phyloP scores from a whole-genome alignment of 2,888 invertebrate species.

The Drosophila paracracens region DNA sequence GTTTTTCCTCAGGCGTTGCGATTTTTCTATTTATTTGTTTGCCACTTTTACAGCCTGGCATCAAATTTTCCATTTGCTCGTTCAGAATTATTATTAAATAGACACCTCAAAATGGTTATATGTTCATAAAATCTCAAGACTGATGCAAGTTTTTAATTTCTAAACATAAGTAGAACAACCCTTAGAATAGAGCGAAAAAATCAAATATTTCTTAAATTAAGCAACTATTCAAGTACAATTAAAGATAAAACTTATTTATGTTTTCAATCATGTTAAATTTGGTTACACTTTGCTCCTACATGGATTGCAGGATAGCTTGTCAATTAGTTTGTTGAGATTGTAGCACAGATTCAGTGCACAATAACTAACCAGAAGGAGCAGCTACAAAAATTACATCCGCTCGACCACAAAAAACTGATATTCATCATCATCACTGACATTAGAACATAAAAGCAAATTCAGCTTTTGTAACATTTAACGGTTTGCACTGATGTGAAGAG shows the following conservation, averaged over 20 bases:
- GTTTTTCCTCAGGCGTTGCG: slow-evolving; percentile 17
- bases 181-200: neutral
- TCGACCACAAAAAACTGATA: slow-evolving; percentile 43
- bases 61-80: slow-evolving; percentile 1
- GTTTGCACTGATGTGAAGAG: slow-evolving; percentile 66
- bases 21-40: slow-evolving; percentile 16
- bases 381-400: slow-evolving; percentile 31
- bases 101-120: neutral
- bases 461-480: slow-evolving; percentile 84
- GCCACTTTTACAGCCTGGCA: slow-evolving; percentile 17
- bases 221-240: neutral
- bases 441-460: slow-evolving; percentile 80
- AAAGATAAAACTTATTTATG: neutral
- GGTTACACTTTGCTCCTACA: slow-evolving; percentile 16
- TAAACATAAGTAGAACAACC: neutral
- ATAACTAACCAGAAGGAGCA: slow-evolving; percentile 9
- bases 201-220: neutral
- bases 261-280: slow-evolving; percentile 4
- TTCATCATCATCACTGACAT: slow-evolving; percentile 19
- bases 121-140: neutral
- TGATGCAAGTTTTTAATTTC: neutral
- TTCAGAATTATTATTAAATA: neutral
- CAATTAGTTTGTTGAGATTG: slow-evolving; percentile 59
- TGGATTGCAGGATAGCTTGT: slow-evolving; percentile 55
- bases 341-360: slow-evolving; percentile 6